Percentiles rank a stretch among this genome's conserved stretches.
Conservation (phyloP, 2,888 invertebrate species). For the Tholera decimalis region DNA sequence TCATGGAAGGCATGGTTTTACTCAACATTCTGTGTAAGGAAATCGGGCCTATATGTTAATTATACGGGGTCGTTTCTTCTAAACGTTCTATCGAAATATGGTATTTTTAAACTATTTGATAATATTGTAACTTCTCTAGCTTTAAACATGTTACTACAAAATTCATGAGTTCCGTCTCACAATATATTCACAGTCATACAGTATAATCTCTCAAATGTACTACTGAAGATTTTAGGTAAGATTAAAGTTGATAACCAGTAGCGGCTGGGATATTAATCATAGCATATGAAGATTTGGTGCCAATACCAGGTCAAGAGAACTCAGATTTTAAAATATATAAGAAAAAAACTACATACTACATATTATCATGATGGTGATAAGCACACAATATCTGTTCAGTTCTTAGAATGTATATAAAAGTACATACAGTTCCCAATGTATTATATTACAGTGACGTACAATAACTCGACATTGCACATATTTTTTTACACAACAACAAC, state of each 20-base stretch:
- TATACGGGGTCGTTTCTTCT: background rate
- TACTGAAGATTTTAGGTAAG: too few relatives aligned
- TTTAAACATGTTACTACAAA: too few relatives aligned
- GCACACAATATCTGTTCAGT: constrained; percentile 20
- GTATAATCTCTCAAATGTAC: too few relatives aligned
- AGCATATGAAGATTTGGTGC: too few relatives aligned
- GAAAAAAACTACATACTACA: constrained; percentile 2
- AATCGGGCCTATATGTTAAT: background rate
- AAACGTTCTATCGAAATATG: background rate
- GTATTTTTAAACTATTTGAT: background rate
- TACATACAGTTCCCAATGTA: constrained; percentile 39
- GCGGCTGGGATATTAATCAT: too few relatives aligned
- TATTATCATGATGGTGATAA: constrained; percentile 10
- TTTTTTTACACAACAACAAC: constrained; percentile 48
- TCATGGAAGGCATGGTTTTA: background rate
- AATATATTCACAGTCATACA: too few relatives aligned
- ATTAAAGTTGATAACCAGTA: too few relatives aligned
- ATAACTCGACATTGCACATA: constrained; percentile 52
- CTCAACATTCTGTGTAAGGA: background rate
- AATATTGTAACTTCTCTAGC: too few relatives aligned
- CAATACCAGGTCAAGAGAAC: too few relatives aligned
- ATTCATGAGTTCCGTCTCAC: too few relatives aligned
- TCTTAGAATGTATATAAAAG: constrained; percentile 6
- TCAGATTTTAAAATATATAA: constrained; percentile 9
- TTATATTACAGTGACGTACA: constrained; percentile 49